These are phyloP conservation scores for Drosophila sulfurigaster DNA, from an alignment of 1,140 invertebrate genomes.

Conservation along the genomic window DNA sequence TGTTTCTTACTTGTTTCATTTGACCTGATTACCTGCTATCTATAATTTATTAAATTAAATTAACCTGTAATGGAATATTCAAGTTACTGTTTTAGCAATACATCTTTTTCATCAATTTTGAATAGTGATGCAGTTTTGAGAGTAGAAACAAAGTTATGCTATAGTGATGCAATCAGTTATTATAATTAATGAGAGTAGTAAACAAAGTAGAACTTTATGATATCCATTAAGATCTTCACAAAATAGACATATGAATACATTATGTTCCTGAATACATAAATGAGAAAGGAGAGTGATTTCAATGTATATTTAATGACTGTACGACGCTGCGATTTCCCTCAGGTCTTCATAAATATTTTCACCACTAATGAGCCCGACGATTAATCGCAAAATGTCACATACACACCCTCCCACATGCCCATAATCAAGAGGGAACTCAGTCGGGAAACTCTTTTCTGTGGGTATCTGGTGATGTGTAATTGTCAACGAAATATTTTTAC, in stretches of 20 bases:
- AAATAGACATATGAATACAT: background rate
- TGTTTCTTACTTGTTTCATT: too few species aligned
- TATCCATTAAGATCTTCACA: constrained; percentile 23
- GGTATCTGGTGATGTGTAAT: constrained; percentile 61
- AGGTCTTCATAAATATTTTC: constrained; percentile 77
- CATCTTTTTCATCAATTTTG: too few species aligned
- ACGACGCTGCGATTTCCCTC: constrained; percentile 48
- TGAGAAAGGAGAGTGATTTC: constrained; percentile 40
- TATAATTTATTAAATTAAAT: too few species aligned
- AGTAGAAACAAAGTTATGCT: too few species aligned
- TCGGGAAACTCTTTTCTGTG: constrained; percentile 20
- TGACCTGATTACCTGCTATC: too few species aligned
- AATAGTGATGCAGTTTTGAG: too few species aligned
- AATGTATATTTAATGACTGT: constrained; percentile 61
- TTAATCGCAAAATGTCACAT: constrained; percentile 67
- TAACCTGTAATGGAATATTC: too few species aligned
- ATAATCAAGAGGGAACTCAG: constrained; percentile 1
- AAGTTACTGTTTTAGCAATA: too few species aligned
- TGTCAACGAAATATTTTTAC: constrained; percentile 61
- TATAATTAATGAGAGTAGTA: too few species aligned
- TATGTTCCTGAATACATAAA: background rate
- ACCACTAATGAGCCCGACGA: constrained; percentile 76
- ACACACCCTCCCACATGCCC: constrained; percentile 42
- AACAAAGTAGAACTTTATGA: constrained; percentile 8
- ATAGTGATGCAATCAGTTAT: too few species aligned